Evolutionary conservation across 2,797 vertebrate genomes (phyloP).

Genomic region (Sebastes baramenuke): DNA sequence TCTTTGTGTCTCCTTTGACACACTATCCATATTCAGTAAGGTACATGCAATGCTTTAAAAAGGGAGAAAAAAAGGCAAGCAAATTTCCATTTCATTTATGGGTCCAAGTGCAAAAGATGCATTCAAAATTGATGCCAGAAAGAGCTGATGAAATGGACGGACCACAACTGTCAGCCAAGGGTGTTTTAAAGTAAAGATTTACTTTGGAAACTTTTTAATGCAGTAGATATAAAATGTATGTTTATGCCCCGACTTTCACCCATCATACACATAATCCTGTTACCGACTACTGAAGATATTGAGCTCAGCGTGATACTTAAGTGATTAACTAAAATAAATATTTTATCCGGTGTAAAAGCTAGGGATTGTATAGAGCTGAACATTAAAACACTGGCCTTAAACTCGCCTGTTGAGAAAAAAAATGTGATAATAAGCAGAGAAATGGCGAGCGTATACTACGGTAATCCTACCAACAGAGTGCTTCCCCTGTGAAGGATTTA

Average conservation of each 20-base stretch:
- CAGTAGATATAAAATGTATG: slow-evolving; percentile 54
- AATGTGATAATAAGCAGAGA: slow-evolving; percentile 66
- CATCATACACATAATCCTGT: slow-evolving; percentile 70
- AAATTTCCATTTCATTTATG: slow-evolving; percentile 33
- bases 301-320: slow-evolving; percentile 63
- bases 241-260: slow-evolving; percentile 78
- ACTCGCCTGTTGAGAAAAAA: slow-evolving; percentile 60
- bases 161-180: slow-evolving; percentile 25
- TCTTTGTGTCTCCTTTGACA: slow-evolving; percentile 21
- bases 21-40: slow-evolving; percentile 24
- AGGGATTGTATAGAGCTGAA: slow-evolving; percentile 68
- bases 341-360: slow-evolving; percentile 73
- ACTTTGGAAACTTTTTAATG: slow-evolving; percentile 60
- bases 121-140: slow-evolving; percentile 36
- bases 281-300: slow-evolving; percentile 63
- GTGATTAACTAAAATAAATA: slow-evolving; percentile 81
- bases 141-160: slow-evolving; percentile 30
- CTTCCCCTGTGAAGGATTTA: slow-evolving; percentile 73
- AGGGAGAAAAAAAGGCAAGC: slow-evolving; percentile 2
- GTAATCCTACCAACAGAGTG: slow-evolving; percentile 80
- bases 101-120: slow-evolving; percentile 20
- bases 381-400: slow-evolving; percentile 78
- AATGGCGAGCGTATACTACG: slow-evolving; percentile 62
- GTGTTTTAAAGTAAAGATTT: slow-evolving; percentile 50
- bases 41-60: slow-evolving; percentile 17